Evolutionary conservation across 2,113 vertebrate species (phyloP), one percentile per base, ranked within the genome.

Genomic region (Alectura lathami): DNA sequence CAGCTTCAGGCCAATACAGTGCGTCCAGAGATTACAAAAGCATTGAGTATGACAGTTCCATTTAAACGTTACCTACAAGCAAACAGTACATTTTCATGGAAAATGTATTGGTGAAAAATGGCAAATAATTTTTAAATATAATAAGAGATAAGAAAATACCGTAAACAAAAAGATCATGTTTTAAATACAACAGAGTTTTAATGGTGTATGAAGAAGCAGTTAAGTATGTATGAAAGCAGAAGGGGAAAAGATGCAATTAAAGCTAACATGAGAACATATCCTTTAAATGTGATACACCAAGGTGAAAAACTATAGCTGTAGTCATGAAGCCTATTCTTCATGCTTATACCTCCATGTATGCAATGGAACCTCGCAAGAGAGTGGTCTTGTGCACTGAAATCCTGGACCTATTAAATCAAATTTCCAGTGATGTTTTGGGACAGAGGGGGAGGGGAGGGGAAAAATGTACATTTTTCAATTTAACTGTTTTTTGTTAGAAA

Each of bases 1-100:
- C 60, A 94, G 79, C 40, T 83, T 92, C 86, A 79, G 79, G 68
- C 36, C 51, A 48, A 64, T 38, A 73, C 27, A 42, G 51, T 56
- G 57, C 18, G 2, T 78, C 42, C 57, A 81, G 74, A 90, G 64
- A 95, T 93, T 88, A 95, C 54, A 67, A 88, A 81, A 79, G 83
- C 73, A 72, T 92, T 90, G 95, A 26, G 70, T 42, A 75, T 84
- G 83, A 91, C 91, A 93, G 73, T 64, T 93, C 30, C 76, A 79
- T 60, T 91, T 90, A 91, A 64, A 84, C 10, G 34, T 81, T 88
- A 88, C 60, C 40, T 88, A 56, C 48, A 77, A 91, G 62, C 5
- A 89, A 95, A 69, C 21, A 80, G 6, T 32, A 67, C 4, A 17
- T 83, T 86, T 92, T 74, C 23, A 64, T 16, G 8, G 29, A 75